phyloP scores from a whole-genome alignment of 2,888 invertebrate species.

The Eulithis prunata region DNA sequence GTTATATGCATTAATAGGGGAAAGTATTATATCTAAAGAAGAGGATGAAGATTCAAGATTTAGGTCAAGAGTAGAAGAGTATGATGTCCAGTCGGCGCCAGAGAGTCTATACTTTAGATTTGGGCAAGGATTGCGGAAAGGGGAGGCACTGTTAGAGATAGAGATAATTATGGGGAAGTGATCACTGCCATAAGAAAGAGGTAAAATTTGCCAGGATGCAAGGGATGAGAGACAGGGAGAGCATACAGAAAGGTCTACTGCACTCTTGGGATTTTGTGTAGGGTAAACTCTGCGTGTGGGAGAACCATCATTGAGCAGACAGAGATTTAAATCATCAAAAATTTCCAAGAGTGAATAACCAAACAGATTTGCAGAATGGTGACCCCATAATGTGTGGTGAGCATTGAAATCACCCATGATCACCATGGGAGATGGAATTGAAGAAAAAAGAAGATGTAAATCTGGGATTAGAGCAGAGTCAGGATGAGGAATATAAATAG shows the following conservation, averaged over 20 bases:
- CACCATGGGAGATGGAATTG: neutral
- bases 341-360: neutral
- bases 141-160: conserved; percentile 1
- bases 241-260: conserved; percentile 40
- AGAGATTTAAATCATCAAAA: conserved; percentile 35
- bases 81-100: conserved; percentile 23
- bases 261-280: conserved; percentile 34
- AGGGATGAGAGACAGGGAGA: conserved; percentile 19
- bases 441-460: neutral
- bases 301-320: conserved; percentile 41
- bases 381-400: neutral
- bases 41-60: conserved; percentile 1
- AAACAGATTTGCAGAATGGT: neutral
- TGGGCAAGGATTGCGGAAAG: conserved; percentile 5
- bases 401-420: neutral
- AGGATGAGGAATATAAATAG: conserved; percentile 4
- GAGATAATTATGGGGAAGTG: conserved; percentile 35
- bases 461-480: neutral
- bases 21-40: neutral
- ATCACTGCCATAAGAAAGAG: conserved; percentile 35
- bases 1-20: neutral
- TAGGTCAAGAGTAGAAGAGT: conserved; percentile 3
- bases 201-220: conserved; percentile 26
- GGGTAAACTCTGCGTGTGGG: conserved; percentile 34
- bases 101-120: conserved; percentile 30